Evolutionary conservation across 2,888 invertebrate species (phyloP).

Genomic region (Pandemis cinnamomeana): DNA sequence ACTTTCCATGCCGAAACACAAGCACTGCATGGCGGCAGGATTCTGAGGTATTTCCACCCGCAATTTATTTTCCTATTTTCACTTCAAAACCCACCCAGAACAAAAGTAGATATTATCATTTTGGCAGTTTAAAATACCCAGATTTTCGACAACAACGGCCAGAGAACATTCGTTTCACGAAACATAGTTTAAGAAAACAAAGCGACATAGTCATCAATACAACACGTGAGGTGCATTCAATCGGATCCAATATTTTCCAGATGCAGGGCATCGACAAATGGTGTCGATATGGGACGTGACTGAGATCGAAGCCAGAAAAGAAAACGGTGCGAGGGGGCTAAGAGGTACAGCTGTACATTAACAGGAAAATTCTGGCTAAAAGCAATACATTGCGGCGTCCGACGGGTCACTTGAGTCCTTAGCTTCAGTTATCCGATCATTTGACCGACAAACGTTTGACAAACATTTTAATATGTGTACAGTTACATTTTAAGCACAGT

Average conservation of each 20-base stretch:
- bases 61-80: too few species aligned
- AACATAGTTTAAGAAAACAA: constrained; percentile 3
- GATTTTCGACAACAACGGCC: too few species aligned
- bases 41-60: too few species aligned
- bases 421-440: background rate
- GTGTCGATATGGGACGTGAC: constrained; percentile 12
- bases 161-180: background rate
- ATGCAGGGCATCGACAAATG: constrained; percentile 19
- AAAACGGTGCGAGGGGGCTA: too few species aligned
- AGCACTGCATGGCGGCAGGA: too few species aligned
- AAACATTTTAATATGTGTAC: too few species aligned
- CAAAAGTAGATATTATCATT: too few species aligned
- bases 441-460: too few species aligned
- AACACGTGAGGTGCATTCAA: constrained; percentile 17
- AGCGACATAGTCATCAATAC: constrained; percentile 6
- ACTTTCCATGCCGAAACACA: too few species aligned
- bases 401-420: background rate
- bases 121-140: too few species aligned
- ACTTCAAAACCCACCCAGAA: too few species aligned
- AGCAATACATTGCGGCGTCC: background rate
- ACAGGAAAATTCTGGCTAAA: background rate
- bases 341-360: background rate
- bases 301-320: background rate
- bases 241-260: background rate
- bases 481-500: too few species aligned